Conservation (phyloP, 1,140 invertebrate species). For the Argopecten irradians region DNA sequence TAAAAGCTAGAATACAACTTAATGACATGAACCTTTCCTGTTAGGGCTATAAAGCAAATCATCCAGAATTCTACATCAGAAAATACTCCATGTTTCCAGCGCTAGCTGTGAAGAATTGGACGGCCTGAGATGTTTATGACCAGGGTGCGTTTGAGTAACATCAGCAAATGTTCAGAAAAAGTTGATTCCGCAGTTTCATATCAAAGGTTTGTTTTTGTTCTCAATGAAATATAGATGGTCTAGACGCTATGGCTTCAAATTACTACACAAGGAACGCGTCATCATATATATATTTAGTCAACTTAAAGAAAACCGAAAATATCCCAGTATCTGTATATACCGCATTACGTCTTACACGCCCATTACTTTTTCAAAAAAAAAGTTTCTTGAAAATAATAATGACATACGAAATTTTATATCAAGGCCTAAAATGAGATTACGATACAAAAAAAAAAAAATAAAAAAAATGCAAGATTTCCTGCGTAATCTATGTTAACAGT, state of each 20-base stretch:
- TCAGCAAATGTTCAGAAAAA: background rate
- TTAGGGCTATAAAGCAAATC: background rate
- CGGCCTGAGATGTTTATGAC: background rate
- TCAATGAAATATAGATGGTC: background rate
- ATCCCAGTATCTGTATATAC: too few relatives aligned
- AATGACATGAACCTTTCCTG: background rate
- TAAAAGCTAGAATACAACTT: background rate
- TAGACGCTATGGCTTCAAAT: background rate
- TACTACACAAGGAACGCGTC: background rate
- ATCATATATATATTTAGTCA: too few relatives aligned
- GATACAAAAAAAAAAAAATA: too few relatives aligned
- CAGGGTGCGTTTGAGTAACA: background rate
- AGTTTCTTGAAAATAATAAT: too few relatives aligned
- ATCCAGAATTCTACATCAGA: background rate
- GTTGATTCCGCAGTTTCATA: background rate
- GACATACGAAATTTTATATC: too few relatives aligned
- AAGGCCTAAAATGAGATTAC: too few relatives aligned
- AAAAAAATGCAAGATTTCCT: too few relatives aligned
- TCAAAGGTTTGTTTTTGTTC: background rate
- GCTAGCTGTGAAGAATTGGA: background rate
- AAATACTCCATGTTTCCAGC: background rate
- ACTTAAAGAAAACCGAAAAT: too few relatives aligned
- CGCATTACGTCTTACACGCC: too few relatives aligned
- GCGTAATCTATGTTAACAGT: too few relatives aligned
- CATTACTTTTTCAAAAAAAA: too few relatives aligned